Base-by-base conservation (phyloP, 1,140 invertebrate species). In the Drosophila sechellia region DNA sequence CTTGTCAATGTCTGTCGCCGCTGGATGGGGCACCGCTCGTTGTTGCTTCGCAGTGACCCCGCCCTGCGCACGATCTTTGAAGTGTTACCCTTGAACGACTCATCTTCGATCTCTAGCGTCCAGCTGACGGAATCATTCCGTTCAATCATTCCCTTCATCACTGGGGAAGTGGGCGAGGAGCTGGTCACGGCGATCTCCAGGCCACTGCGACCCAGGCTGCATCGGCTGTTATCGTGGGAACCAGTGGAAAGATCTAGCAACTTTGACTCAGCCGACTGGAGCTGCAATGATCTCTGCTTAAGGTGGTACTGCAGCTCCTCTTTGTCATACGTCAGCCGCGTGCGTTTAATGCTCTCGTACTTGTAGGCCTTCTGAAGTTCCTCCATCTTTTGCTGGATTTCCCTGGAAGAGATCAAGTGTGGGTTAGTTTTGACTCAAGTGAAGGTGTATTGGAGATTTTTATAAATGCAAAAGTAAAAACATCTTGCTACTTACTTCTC, bases 301-400 rank as follows among this genome's bases (percentile, higher is more conserved):
- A 98, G 93, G 90, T 96, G 96, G 94, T 96, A 98, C 80, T 96
- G 94, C 2, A 98, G 93, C 92, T 98, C 96, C 93, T 98, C 97
- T 87, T 97, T 98, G 78, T 96, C 95, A 79, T 96, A 95, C 0
- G 95, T 94, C 4, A 98, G 90, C 11, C 96, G 93, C 55, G 96
- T 95, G 61, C 96, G 96, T 50, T 96, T 96, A 74, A 96, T 96
- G 0, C 93, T 93, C 85, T 97, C 95, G 25, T 96, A 94, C 35
- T 95, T 95, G 40, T 95, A 94, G 1, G 94, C 94, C 53, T 96
- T 95, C n/a, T 95, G 92, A 10, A 97, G 91, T n/a, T 94, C 92
- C 56, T 95, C 94, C 75, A 96, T 95, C 77, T 97, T 94, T 15
- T 94, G 93, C 0, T 93, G 91, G 6, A 94, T 77, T 57, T 94